Percentiles rank a stretch among this genome's conserved stretches.
Conservation (phyloP, 2,888 invertebrate genomes). For the Trichogramma dendrolimi region DNA sequence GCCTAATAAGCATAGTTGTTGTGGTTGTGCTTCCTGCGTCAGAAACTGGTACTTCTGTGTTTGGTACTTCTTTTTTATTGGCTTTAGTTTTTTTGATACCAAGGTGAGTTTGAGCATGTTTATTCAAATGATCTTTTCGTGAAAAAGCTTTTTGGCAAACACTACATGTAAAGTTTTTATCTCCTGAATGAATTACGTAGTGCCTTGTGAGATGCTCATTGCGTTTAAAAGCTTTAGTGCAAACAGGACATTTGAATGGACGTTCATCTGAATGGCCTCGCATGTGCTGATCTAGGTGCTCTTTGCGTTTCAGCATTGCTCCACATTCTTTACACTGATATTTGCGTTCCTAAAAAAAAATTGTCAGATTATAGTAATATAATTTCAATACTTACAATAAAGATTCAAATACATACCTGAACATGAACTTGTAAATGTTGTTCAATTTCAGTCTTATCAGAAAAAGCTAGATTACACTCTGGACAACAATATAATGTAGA, state of each 20-base stretch:
- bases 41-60: neutral
- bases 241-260: constrained; percentile 51
- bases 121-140: constrained; percentile 55
- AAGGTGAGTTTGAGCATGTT: constrained; percentile 54
- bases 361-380: neutral
- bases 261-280: constrained; percentile 53
- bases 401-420: constrained; percentile 36
- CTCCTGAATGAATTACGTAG: constrained; percentile 55
- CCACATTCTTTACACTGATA: constrained; percentile 56
- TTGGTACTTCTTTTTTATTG: constrained; percentile 39
- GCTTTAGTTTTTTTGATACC: constrained; percentile 43
- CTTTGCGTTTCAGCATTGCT: constrained; percentile 55
- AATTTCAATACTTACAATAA: neutral
- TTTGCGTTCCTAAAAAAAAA: constrained; percentile 47
- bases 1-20: constrained; percentile 19
- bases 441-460: constrained; percentile 51
- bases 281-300: constrained; percentile 55
- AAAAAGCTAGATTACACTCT: constrained; percentile 52
- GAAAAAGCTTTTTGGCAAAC: constrained; percentile 56
- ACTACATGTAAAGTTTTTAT: constrained; percentile 53
- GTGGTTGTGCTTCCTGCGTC: neutral
- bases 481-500: constrained; percentile 53
- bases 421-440: constrained; percentile 51
- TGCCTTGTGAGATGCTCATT: constrained; percentile 57
- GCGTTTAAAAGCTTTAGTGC: constrained; percentile 53